Evolutionary conservation across 2,797 vertebrate species (phyloP).

Genomic region (Oryzias sinensis): DNA sequence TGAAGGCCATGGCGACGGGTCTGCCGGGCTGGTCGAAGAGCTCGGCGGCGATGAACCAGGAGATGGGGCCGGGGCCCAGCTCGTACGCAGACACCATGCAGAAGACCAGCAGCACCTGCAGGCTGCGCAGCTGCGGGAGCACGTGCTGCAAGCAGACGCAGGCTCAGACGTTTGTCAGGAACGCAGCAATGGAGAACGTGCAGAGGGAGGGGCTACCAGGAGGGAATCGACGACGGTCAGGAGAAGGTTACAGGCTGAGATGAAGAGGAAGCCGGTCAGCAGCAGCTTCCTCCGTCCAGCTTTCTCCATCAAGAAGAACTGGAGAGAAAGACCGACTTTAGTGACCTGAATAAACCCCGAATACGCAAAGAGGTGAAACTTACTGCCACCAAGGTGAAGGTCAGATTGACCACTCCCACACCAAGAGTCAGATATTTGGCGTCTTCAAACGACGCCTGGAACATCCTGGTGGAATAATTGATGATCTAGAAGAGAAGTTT

Average conservation of each 20-base stretch:
- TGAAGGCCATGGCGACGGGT: slow-evolving; percentile 75
- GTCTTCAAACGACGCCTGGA: slow-evolving; percentile 66
- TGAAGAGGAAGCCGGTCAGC: slow-evolving; percentile 67
- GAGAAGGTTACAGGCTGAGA: slow-evolving; percentile 70
- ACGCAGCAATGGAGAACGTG: no score
- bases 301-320: slow-evolving; percentile 76
- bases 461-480: slow-evolving; percentile 76
- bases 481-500: slow-evolving; percentile 68
- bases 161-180: not conserved
- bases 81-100: slow-evolving; percentile 73
- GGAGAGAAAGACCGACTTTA: slow-evolving; percentile 3
- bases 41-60: slow-evolving; percentile 76
- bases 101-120: slow-evolving; percentile 73
- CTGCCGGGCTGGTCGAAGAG: slow-evolving; percentile 72
- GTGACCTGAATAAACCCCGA: slow-evolving; percentile 4
- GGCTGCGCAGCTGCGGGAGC: slow-evolving; percentile 61
- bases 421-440: slow-evolving; percentile 74
- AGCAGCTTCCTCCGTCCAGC: slow-evolving; percentile 65
- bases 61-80: slow-evolving; percentile 69
- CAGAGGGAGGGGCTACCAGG: slow-evolving; percentile 61
- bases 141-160: slow-evolving; percentile 41
- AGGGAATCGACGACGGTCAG: slow-evolving; percentile 75
- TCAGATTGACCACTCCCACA: slow-evolving; percentile 66
- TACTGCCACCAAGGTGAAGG: slow-evolving; percentile 74
- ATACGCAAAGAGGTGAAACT: slow-evolving; percentile 16